These are phyloP conservation scores for Zeus faber DNA, from an alignment of 2,113 vertebrate species.

Conservation along the genomic window DNA sequence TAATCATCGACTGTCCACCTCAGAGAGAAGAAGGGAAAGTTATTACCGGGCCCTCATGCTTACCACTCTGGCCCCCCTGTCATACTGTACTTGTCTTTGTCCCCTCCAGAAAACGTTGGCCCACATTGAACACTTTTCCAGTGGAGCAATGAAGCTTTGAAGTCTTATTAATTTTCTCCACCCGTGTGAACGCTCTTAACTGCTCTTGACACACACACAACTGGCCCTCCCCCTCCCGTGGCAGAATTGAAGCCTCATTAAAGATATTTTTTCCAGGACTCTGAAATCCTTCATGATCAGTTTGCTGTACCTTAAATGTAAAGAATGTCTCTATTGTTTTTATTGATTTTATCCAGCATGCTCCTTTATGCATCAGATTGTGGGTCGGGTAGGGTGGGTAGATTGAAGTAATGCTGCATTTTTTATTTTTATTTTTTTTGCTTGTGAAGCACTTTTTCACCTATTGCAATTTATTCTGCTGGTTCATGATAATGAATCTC, in stretches of 20 bases:
- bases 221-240: constrained; percentile 1
- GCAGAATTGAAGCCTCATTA: constrained; percentile 16
- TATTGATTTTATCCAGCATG: not conserved
- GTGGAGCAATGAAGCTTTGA: constrained; percentile 28
- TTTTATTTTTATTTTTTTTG: too few relatives aligned
- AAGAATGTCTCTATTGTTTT: constrained; percentile 5
- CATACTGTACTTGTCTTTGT: constrained; percentile 35
- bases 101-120: constrained; percentile 24
- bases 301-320: constrained; percentile 11
- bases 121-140: constrained; percentile 16
- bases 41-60: not conserved
- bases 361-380: not conserved
- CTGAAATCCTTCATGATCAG: constrained; percentile 3
- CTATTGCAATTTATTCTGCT: constrained; percentile 4
- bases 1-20: not conserved
- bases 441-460: not conserved
- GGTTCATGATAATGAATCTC: constrained; percentile 9
- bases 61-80: constrained; percentile 2
- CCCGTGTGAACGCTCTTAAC: constrained; percentile 25
- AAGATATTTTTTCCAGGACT: not conserved
- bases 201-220: constrained; percentile 20
- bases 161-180: constrained; percentile 33
- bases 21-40: not conserved
- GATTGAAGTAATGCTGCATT: constrained; percentile 3
- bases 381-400: constrained; percentile 1